Evolutionary conservation across 2,113 vertebrate genomes (phyloP).

Genomic region (Sinocyclocheilus grahami): DNA sequence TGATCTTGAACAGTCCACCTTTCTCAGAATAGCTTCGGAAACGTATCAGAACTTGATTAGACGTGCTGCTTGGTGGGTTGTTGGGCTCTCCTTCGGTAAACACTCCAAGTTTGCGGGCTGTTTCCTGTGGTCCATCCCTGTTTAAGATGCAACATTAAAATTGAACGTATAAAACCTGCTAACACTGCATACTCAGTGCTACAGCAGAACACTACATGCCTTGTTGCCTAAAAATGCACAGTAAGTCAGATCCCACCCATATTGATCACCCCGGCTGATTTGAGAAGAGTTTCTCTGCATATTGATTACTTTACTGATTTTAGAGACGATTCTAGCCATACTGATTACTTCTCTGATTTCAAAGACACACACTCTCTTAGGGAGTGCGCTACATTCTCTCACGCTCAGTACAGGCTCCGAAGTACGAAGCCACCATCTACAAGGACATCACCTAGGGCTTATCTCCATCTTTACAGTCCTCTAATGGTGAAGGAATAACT

Average conservation of each 20-base stretch:
- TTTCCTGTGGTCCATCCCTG: conserved; percentile 94
- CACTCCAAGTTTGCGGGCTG: conserved; percentile 86
- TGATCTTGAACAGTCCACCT: conserved; percentile 86
- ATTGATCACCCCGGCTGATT: not conserved
- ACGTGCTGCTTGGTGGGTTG: conserved; percentile 86
- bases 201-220: not conserved
- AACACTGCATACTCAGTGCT: not conserved
- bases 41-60: conserved; percentile 90
- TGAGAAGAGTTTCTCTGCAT: not conserved
- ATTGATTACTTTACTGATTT: conserved; percentile 7
- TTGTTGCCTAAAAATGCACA: not conserved
- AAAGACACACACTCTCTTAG: not conserved
- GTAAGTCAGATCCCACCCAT: not conserved
- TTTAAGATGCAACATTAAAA: conserved; percentile 3
- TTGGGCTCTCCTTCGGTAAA: conserved; percentile 88
- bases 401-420: not conserved
- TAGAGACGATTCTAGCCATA: not conserved
- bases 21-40: conserved; percentile 90
- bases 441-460: conserved; percentile 13
- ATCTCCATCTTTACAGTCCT: not conserved
- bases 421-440: not conserved
- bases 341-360: conserved; percentile 12
- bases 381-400: not conserved
- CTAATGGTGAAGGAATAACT: conserved; percentile 11
- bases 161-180: not conserved